Percentiles rank a stretch among this genome's conserved stretches.
Conservation (phyloP, 2,113 vertebrate genomes). For the Lycocorax pyrrhopterus region DNA sequence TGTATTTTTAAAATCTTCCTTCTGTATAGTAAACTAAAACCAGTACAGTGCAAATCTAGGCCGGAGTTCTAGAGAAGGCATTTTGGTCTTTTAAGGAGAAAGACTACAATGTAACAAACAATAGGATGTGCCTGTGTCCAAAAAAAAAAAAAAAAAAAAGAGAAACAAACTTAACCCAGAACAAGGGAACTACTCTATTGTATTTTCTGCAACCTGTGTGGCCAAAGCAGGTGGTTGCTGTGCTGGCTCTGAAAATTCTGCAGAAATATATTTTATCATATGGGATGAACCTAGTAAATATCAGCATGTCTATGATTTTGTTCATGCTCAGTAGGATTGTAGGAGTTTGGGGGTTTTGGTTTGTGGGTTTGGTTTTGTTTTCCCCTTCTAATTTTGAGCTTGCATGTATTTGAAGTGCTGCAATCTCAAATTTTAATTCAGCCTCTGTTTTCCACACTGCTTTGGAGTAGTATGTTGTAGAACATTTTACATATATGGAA, state of each 20-base stretch:
- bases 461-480: background rate
- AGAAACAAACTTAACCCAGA: background rate
- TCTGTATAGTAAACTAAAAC: background rate
- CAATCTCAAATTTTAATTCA: background rate
- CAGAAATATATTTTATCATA: background rate
- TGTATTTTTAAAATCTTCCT: background rate
- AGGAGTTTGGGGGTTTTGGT: background rate
- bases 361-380: background rate
- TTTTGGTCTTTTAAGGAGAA: background rate
- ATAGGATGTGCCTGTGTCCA: background rate
- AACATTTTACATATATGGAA: background rate
- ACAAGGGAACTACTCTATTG: background rate
- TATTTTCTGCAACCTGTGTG: background rate
- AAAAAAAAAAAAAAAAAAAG: background rate
- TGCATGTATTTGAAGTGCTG: background rate
- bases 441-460: background rate
- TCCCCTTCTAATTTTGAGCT: background rate
- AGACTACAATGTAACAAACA: background rate
- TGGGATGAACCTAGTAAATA: background rate
- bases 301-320: background rate
- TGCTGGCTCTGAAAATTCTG: background rate
- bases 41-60: background rate
- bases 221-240: background rate
- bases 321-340: background rate
- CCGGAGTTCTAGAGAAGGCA: background rate